Evolutionary conservation across 2,797 vertebrate species (phyloP), one percentile per base, ranked within the genome.

Genomic region (Urocyon cinereoargenteus): DNA sequence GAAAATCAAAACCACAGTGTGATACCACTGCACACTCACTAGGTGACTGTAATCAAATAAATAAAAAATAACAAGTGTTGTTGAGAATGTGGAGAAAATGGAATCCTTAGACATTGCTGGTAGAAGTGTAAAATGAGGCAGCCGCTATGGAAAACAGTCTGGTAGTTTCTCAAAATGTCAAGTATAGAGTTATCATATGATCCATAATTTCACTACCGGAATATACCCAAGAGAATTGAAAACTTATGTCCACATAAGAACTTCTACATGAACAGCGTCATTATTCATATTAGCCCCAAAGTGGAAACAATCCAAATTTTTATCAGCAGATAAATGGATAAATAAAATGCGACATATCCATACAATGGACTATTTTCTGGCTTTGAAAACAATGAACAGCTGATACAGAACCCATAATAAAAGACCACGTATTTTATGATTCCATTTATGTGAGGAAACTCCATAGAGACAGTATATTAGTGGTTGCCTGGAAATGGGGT

Each of bases 191-290:
- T 87, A 87, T 36, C 45, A 53, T 90, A 70, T 62, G n/a, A 61
- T 70, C 16, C 21, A 78, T 45, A 84, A 34, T 73, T 87, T 79
- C 40, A 90, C 49, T 94, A 36, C 21, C 55, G 57, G n/a, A 34
- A 73, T 88, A 31, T 72, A 64, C 16, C 16, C 24, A 85, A 75
- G n/a, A 83, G n/a, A 77, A 96, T 10, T 83, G 51, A 87, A 95
- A 91, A 73, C 18, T 22, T 87, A 49, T 75, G 22, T 81, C 77
- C 10, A 40, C 31, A 66, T 16, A 73, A 86, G 62, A 53, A 77
- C n/a, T 83, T 95, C 21, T 78, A 31, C 16, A 36, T 64, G 26
- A 83, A 73, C 77, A 83, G 73, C 78, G 68, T 51, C 51, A 86
- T 90, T 36, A 68, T 61, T 86, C 77, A 86, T n/a, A 97, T 26